phyloP scores from a whole-genome alignment of 2,888 invertebrate species.

The Tortricodes alternella region DNA sequence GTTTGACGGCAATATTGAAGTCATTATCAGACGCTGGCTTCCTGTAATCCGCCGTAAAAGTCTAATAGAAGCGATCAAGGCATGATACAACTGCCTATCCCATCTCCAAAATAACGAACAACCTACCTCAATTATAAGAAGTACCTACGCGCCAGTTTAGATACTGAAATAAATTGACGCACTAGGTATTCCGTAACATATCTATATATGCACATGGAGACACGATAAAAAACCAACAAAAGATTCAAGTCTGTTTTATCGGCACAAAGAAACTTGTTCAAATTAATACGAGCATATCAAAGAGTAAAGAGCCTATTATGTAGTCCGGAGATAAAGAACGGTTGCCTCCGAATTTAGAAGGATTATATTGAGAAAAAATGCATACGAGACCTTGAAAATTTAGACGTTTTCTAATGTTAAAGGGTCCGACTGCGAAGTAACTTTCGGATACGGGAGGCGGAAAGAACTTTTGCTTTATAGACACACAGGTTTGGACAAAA shows the following conservation, averaged over 20 bases:
- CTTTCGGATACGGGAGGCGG: background rate
- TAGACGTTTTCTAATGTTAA: conserved; percentile 3
- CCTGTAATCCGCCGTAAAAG: too few species aligned
- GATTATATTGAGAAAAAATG: conserved; percentile 10
- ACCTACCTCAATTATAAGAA: background rate
- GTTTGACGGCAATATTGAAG: too few species aligned
- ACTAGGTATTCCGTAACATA: background rate
- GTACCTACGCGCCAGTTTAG: background rate
- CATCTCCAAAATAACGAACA: background rate
- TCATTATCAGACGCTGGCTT: too few species aligned
- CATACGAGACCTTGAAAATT: conserved; percentile 11
- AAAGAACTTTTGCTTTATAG: background rate
- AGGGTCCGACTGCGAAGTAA: background rate
- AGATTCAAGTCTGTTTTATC: conserved; percentile 34
- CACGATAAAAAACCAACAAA: conserved; percentile 31
- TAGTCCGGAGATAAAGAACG: conserved; percentile 42
- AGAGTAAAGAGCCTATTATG: conserved; percentile 43
- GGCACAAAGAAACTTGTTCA: conserved; percentile 42
- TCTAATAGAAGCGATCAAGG: too few species aligned
- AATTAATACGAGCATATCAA: conserved; percentile 41
- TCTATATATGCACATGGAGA: conserved; percentile 7
- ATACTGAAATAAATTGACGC: conserved; percentile 9
- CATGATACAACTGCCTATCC: background rate
- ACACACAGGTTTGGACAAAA: too few species aligned
- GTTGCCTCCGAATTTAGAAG: conserved; percentile 34